These are phyloP conservation scores for Aphidoletes aphidimyza DNA, from an alignment of 2,888 invertebrate species.

Conservation along the genomic window DNA sequence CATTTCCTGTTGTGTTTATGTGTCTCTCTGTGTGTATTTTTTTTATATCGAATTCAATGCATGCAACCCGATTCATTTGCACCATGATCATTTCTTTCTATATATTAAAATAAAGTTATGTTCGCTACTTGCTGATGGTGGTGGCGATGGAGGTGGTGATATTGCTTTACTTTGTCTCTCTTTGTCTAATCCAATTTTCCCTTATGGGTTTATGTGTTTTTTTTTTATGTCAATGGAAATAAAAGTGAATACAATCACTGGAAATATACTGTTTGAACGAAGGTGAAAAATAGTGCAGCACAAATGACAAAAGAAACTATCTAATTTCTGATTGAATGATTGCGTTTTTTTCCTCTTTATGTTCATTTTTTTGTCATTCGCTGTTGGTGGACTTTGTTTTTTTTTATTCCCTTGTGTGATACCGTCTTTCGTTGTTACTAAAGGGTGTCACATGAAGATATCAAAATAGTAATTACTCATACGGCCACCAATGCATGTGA, in stretches of 20 bases:
- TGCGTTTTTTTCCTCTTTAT: background rate
- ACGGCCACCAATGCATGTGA: too few relatives aligned
- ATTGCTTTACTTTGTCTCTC: background rate
- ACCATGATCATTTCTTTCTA: background rate
- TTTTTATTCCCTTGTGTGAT: background rate
- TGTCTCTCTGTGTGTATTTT: too few relatives aligned
- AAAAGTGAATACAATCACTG: background rate
- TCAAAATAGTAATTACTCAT: conserved; percentile 35
- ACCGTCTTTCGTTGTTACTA: background rate
- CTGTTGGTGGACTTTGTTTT: too few relatives aligned
- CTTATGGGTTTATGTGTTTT: background rate
- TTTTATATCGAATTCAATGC: conserved; percentile 23
- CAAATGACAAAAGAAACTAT: background rate
- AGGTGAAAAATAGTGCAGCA: background rate
- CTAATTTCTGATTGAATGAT: background rate
- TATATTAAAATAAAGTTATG: background rate
- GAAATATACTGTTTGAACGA: background rate
- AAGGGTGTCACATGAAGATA: conserved; percentile 20
- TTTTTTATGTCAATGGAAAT: background rate
- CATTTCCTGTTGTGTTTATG: conserved; percentile 13
- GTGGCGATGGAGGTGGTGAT: too few relatives aligned
- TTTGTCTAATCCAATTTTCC: conserved; percentile 28
- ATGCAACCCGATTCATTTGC: background rate
- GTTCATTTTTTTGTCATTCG: too few relatives aligned
- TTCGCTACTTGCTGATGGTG: background rate